Conservation (phyloP, 2,797 vertebrate species). For the Enteromius unitaeniatus region DNA sequence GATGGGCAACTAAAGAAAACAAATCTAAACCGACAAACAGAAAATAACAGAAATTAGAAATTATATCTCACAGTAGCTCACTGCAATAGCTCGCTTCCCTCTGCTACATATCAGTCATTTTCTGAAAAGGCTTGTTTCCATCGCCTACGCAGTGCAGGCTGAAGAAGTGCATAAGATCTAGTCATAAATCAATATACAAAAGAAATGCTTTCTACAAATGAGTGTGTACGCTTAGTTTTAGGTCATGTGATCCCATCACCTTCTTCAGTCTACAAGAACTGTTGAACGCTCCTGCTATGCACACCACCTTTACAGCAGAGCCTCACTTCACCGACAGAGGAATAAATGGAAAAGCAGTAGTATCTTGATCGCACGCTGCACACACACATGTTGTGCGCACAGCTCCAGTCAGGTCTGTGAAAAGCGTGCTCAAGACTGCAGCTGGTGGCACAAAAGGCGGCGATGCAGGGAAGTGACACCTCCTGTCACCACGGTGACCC, state of each 20-base stretch:
- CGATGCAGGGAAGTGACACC: conserved; percentile 91
- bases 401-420: conserved; percentile 56
- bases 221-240: not conserved
- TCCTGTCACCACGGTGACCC: conserved; percentile 80
- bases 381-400: conserved; percentile 38
- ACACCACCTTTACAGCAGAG: conserved; percentile 12
- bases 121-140: not conserved
- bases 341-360: conserved; percentile 35
- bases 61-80: not conserved
- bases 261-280: not conserved
- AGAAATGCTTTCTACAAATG: conserved; percentile 13
- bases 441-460: conserved; percentile 80
- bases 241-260: not conserved
- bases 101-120: conserved; percentile 19
- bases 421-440: conserved; percentile 63
- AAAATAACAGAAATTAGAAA: not conserved
- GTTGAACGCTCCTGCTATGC: conserved; percentile 10
- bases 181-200: conserved; percentile 45
- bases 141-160: conserved; percentile 14
- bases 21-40: not conserved
- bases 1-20: not conserved
- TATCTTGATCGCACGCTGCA: conserved; percentile 19
- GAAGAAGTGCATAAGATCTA: conserved; percentile 30
- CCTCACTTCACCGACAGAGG: conserved; percentile 12
- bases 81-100: conserved; percentile 15